Evolutionary conservation across 2,888 invertebrate species (phyloP).

Genomic region (Gerosis bhagava): DNA sequence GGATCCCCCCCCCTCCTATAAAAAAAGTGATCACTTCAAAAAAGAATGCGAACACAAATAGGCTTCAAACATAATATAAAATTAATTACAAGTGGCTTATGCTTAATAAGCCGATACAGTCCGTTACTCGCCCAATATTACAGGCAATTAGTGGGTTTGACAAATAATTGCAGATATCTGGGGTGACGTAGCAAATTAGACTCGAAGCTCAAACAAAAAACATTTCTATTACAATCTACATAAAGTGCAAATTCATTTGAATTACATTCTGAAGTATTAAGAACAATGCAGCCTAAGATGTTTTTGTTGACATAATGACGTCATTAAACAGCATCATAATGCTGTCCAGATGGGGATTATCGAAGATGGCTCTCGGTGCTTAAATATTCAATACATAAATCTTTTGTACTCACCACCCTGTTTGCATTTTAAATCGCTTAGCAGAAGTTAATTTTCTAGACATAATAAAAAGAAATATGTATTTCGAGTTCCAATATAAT

Average conservation of each 20-base stretch:
- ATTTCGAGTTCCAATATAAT: no score
- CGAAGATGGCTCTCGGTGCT: conserved; percentile 39
- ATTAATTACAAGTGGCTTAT: conserved; percentile 39
- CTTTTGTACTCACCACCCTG: conserved; percentile 12
- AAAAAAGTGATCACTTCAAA: no score
- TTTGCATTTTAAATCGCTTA: no score
- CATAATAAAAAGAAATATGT: no score
- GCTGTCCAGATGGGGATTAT: conserved; percentile 58
- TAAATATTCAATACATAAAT: conserved; percentile 18
- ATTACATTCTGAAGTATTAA: conserved; percentile 37
- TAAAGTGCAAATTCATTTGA: conserved; percentile 17
- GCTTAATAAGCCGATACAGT: conserved; percentile 55
- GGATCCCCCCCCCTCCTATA: no score
- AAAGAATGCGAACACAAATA: no score
- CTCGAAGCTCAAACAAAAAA: conserved; percentile 26
- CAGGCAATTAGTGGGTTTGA: conserved; percentile 67
- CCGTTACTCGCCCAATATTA: conserved; percentile 48
- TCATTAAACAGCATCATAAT: conserved; percentile 61
- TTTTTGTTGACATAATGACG: conserved; percentile 65
- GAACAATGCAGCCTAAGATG: conserved; percentile 57
- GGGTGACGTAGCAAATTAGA: conserved; percentile 44
- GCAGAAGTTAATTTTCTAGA: no score
- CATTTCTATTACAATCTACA: conserved; percentile 17
- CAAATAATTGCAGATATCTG: conserved; percentile 60
- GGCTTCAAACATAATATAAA: conserved; percentile 29